Percentiles rank a stretch among this genome's conserved stretches.
These are phyloP conservation scores for Tetrapedia diversipes DNA, from an alignment of 2,888 invertebrate species.

Conservation along the genomic window DNA sequence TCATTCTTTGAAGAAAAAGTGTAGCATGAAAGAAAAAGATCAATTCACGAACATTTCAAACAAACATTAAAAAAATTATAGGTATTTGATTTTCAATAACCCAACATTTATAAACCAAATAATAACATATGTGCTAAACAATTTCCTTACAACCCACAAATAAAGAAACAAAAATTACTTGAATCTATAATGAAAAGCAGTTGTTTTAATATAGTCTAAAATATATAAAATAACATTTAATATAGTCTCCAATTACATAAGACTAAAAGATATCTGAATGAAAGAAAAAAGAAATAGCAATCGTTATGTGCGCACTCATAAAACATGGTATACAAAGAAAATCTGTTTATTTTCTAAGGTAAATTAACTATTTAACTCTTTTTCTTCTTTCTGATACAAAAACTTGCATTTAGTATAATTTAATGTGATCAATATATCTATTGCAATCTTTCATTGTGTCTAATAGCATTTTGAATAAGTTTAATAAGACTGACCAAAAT, in stretches of 20 bases:
- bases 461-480: conserved; percentile 24
- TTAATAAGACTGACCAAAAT: conserved; percentile 36
- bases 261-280: conserved; percentile 1
- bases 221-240: conserved; percentile 17
- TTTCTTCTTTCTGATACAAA: conserved; percentile 42
- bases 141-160: conserved; percentile 38
- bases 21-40: conserved; percentile 21
- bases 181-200: conserved; percentile 16
- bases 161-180: conserved; percentile 20
- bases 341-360: conserved; percentile 26
- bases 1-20: conserved; percentile 14
- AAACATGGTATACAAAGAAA: conserved; percentile 28
- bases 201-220: conserved; percentile 14
- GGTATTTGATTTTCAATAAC: conserved; percentile 16
- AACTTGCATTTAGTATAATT: conserved; percentile 37
- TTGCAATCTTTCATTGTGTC: conserved; percentile 11
- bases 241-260: conserved; percentile 14
- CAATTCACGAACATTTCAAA: conserved; percentile 9
- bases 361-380: conserved; percentile 9
- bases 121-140: conserved; percentile 17
- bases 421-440: conserved; percentile 10
- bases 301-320: conserved; percentile 6
- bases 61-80: conserved; percentile 25
- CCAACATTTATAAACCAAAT: conserved; percentile 46
- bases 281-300: conserved; percentile 22